A percentile compares a stretch with the other conserved stretches of the same genome.
These are phyloP conservation scores for Lagodon rhomboides DNA, from an alignment of 2,797 vertebrate species.

Conservation along the genomic window DNA sequence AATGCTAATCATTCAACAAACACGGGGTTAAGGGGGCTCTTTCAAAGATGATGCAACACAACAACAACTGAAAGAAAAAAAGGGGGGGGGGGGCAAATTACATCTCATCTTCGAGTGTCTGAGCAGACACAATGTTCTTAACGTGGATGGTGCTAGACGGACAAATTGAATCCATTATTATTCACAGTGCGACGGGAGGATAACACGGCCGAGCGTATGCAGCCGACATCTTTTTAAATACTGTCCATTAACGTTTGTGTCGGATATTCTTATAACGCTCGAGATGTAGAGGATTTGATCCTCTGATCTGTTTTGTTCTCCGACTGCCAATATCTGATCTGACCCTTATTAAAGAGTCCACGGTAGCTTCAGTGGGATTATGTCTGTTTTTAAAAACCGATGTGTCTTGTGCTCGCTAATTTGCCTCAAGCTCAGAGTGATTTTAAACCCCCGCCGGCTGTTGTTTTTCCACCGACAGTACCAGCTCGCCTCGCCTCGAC, in stretches of 20 bases:
- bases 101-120: conserved; percentile 41
- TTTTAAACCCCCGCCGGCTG: conserved; percentile 40
- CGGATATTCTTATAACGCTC: neutral
- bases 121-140: conserved; percentile 50
- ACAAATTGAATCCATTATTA: conserved; percentile 50
- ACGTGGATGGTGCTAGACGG: conserved; percentile 25
- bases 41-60: conserved; percentile 46
- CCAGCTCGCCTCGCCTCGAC: too few relatives aligned
- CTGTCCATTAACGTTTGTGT: conserved; percentile 3
- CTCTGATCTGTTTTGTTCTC: conserved; percentile 18
- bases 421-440: conserved; percentile 46
- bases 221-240: conserved; percentile 12
- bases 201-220: conserved; percentile 28
- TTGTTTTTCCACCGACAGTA: too few relatives aligned
- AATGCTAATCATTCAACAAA: conserved; percentile 53
- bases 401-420: conserved; percentile 41
- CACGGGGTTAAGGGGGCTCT: conserved; percentile 31
- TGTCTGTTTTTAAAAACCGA: conserved; percentile 37
- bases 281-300: neutral
- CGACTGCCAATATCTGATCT: neutral
- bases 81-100: conserved; percentile 27
- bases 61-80: conserved; percentile 36
- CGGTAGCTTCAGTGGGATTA: conserved; percentile 27
- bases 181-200: conserved; percentile 40
- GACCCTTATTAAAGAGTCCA: conserved; percentile 23